Conservation (phyloP, 2,113 vertebrate species). For the Isichthys henryi region DNA sequence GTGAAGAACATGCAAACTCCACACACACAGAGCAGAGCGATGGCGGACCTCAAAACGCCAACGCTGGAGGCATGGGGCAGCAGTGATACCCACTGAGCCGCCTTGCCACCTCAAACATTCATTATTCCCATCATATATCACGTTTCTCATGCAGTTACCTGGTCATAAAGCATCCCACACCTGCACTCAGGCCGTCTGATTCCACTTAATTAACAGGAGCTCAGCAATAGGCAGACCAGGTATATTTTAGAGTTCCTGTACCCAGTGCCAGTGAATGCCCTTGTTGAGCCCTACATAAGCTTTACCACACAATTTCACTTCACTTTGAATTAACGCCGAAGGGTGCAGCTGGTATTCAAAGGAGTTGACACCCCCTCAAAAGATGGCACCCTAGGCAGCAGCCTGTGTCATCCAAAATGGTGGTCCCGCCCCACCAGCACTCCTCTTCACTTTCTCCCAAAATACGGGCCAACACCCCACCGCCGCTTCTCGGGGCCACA, state of each 20-base stretch:
- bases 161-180: not conserved
- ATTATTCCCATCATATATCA: not conserved
- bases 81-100: not conserved
- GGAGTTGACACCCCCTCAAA: not conserved
- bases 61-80: not conserved
- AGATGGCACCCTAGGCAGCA: not conserved
- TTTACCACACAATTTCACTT: not conserved
- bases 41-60: not conserved
- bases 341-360: not conserved
- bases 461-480: not conserved
- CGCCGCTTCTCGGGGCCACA: not conserved
- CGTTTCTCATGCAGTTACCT: not conserved
- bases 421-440: not conserved
- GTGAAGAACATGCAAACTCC: not conserved
- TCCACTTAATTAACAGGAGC: not conserved
- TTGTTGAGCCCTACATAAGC: not conserved
- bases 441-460: not conserved
- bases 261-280: not conserved
- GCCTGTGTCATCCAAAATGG: not conserved
- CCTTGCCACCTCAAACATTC: not conserved
- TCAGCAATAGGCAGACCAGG: not conserved
- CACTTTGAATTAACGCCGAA: not conserved
- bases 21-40: not conserved
- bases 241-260: not conserved
- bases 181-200: not conserved